Conservation (phyloP, 2,797 vertebrate species). For the Danio albolineatus region DNA sequence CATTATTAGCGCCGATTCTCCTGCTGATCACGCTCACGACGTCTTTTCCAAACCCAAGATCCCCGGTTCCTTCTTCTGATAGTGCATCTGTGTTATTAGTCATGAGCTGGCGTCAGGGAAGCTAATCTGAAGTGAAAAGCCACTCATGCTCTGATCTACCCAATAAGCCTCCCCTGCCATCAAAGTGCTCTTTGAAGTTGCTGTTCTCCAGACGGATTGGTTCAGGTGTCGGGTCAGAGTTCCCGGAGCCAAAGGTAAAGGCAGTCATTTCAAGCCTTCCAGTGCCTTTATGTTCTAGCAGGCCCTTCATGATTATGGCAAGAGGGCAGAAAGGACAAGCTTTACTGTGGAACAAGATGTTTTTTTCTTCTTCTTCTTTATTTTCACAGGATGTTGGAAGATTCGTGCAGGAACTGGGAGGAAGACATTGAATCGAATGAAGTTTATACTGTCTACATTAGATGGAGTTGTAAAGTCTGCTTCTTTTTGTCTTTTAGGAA, state of each 20-base stretch:
- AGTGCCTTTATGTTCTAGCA: constrained; percentile 65
- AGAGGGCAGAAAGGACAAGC: constrained; percentile 63
- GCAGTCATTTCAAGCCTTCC: constrained; percentile 67
- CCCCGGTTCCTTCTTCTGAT: constrained; percentile 66
- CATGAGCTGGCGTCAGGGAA: constrained; percentile 62
- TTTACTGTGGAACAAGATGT: constrained; percentile 2
- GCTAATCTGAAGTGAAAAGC: constrained; percentile 76
- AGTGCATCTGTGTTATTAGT: constrained; percentile 73
- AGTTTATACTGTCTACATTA: background rate
- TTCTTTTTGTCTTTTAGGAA: background rate
- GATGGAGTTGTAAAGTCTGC: background rate
- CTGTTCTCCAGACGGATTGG: constrained; percentile 69
- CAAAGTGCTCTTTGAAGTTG: constrained; percentile 80
- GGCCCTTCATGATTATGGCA: constrained; percentile 70
- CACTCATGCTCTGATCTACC: constrained; percentile 71
- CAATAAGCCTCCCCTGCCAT: constrained; percentile 71
- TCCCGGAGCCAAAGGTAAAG: constrained; percentile 66
- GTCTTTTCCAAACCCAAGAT: constrained; percentile 62
- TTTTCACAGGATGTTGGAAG: background rate
- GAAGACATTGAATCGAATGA: background rate
- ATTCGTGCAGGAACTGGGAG: background rate
- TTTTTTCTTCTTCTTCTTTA: background rate
- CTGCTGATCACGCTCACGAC: constrained; percentile 63
- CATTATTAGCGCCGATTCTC: constrained; percentile 39
- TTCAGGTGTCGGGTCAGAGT: constrained; percentile 78